phyloP scores from a whole-genome alignment of 2,113 vertebrate species.

The Camelus bactrianus region DNA sequence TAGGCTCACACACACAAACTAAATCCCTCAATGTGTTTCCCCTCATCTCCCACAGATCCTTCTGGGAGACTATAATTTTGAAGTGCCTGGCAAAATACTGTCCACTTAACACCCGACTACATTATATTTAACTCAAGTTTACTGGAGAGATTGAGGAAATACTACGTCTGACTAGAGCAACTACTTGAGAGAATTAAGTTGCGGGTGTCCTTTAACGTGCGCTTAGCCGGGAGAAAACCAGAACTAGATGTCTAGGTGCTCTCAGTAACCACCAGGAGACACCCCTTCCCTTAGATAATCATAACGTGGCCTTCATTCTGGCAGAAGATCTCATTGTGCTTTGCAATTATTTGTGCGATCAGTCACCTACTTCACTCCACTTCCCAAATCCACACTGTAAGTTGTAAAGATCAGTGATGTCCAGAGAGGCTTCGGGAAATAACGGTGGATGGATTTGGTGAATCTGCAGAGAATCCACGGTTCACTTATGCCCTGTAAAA shows the following conservation, averaged over 20 bases:
- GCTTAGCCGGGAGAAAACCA: background rate
- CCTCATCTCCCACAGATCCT: background rate
- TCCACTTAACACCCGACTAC: constrained; percentile 25
- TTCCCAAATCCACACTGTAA: background rate
- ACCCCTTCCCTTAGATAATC: background rate
- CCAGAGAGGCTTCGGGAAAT: background rate
- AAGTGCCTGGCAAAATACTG: constrained; percentile 44
- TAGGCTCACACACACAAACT: background rate
- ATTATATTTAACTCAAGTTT: constrained; percentile 50
- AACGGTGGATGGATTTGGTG: background rate
- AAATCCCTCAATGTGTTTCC: background rate
- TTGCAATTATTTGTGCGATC: background rate
- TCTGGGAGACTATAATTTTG: background rate
- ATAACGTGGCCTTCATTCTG: background rate
- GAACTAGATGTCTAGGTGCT: background rate
- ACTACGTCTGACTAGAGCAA: constrained; percentile 43
- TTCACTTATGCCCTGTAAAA: background rate
- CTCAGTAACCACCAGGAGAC: background rate
- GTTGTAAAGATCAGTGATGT: background rate
- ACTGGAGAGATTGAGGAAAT: constrained; percentile 33
- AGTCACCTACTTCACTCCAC: background rate
- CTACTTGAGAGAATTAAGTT: constrained; percentile 58
- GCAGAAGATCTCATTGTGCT: background rate
- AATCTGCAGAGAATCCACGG: background rate
- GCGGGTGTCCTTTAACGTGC: constrained; percentile 51